Evolutionary conservation across 2,113 vertebrate genomes (phyloP), one percentile per base, ranked within the genome.

Genomic region (Hypomesus transpacificus): DNA sequence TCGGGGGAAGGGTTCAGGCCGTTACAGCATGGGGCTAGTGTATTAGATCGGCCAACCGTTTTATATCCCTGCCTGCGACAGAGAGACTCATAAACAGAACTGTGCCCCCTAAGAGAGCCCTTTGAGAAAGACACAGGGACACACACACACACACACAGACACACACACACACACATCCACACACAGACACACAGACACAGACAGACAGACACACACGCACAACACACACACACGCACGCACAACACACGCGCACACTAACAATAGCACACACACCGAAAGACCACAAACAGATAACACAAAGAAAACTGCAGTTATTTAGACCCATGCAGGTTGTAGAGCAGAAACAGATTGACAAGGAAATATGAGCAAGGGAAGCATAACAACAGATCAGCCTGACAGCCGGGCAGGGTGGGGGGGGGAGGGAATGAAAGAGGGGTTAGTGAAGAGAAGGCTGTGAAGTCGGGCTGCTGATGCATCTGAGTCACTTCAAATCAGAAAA

Each of bases 21-120:
- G 81, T 88, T 80, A 87, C 79, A 80, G 78, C 69, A 73, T 82
- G 77, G 66, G 81, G 80, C 81, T 80, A 74, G 67, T 73, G 84
- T 75, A 84, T 84, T 82, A 86, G 83, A 85, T 85, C 61, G 80
- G 68, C 80, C 61, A 20, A 75, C 76, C 69, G 54, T 82, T 90
- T 89, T 87, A 90, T 85, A 87, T 83, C 74, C 60, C 80, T 26
- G 66, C 69, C 77, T 82, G 74, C 80, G 87, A 87, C 78, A 87
- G 78, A 69, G 73, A 78, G 73, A 78, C 85, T 87, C 86, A 82
- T 86, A 87, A 89, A 87, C 76, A 79, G 79, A 22, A 26, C 3
- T 73, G 79, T 77, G 70, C 74, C 67, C 57, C 82, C 34, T 65
- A 67, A 50, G 82, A 82, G 78, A 56, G 69, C 57, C 22, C 3